phyloP scores from a whole-genome alignment of 53 echinoderm and acorn worm genomes.

The Arbacia lixula region DNA sequence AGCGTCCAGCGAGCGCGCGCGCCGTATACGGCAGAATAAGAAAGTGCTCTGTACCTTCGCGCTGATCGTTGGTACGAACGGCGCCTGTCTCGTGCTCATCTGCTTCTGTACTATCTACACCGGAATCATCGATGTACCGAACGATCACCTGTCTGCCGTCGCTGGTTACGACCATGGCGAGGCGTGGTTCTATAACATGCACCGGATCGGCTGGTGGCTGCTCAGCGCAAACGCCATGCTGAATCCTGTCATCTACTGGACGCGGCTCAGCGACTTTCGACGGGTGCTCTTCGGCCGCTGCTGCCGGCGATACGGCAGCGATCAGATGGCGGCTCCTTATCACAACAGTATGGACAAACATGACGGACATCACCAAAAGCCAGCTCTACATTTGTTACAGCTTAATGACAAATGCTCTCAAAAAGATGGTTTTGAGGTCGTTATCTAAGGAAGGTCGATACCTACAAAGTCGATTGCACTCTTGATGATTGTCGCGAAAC shows the following conservation, averaged over 20 bases:
- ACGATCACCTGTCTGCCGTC: background rate
- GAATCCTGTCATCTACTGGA: conserved; percentile 38
- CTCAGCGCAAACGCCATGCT: conserved; percentile 1
- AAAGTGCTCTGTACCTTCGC: conserved; percentile 15
- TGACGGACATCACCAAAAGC: no score
- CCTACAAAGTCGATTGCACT: no score
- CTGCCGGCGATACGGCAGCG: no score
- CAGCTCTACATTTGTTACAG: no score
- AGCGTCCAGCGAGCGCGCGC: background rate
- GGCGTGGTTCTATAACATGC: background rate
- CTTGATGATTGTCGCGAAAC: no score
- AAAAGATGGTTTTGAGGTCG: no score
- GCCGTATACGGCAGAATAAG: conserved; percentile 5
- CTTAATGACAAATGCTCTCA: no score
- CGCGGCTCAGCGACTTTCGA: conserved; percentile 21
- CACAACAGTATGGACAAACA: no score
- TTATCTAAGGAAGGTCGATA: no score
- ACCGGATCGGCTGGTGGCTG: conserved; percentile 1
- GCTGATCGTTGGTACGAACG: conserved; percentile 2
- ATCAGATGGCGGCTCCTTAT: no score
- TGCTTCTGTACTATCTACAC: background rate
- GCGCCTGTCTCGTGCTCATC: background rate
- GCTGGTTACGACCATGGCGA: background rate
- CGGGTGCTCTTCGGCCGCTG: background rate
- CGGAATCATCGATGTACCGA: background rate